Conservation (phyloP, 1,140 invertebrate genomes). For the Eriosoma lanigerum region DNA sequence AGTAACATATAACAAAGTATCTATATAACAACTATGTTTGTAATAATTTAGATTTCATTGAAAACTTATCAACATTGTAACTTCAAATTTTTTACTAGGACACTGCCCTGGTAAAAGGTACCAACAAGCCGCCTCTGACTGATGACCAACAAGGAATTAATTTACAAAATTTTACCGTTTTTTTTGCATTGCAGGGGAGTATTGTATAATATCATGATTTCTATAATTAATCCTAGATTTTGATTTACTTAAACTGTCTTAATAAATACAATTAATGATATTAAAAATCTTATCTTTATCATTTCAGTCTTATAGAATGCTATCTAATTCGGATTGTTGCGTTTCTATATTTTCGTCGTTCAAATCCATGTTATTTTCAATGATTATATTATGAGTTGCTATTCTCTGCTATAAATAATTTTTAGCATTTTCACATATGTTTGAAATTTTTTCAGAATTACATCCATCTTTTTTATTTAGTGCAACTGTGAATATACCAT, state of each 20-base stretch:
- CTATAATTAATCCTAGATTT: not conserved
- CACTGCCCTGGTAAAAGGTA: no score
- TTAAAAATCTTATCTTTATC: not conserved
- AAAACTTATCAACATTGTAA: no score
- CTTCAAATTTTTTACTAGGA: no score
- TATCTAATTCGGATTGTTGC: no score
- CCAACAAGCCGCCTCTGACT: no score
- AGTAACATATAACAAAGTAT: no score
- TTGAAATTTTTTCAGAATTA: not conserved
- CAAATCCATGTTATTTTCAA: not conserved
- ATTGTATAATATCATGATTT: conserved; percentile 15
- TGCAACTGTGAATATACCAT: conserved; percentile 4
- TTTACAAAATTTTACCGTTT: conserved; percentile 18
- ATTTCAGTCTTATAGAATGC: not conserved
- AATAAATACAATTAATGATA: not conserved
- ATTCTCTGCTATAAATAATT: not conserved
- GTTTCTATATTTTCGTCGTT: not conserved
- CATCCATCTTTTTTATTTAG: not conserved
- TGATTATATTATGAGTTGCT: not conserved
- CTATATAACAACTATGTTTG: no score
- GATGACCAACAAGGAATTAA: not conserved
- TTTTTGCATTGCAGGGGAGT: not conserved
- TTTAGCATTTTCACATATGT: conserved; percentile 20
- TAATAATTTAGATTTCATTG: no score
- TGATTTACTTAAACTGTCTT: not conserved